Percentiles rank a stretch among this genome's conserved stretches.
Evolutionary conservation across 2,113 vertebrate species (phyloP).

Genomic region (Nesoenas mayeri): DNA sequence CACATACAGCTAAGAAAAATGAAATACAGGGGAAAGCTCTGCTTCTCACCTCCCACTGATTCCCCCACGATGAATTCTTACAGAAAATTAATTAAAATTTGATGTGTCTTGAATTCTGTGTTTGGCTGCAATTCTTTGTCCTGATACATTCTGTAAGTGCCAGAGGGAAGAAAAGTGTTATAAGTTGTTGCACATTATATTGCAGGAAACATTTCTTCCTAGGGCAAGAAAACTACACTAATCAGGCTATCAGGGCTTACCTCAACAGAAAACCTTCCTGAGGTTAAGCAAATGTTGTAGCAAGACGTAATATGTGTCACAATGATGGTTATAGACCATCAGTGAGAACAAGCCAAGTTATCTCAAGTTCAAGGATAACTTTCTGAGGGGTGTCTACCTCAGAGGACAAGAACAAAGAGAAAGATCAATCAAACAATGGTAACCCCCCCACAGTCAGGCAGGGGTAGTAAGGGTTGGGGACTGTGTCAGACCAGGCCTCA

Average conservation of each 20-base stretch:
- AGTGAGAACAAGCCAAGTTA: not conserved
- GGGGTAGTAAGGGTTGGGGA: not conserved
- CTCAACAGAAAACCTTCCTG: not conserved
- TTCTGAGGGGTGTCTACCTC: not conserved
- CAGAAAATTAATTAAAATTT: slow-evolving; percentile 14
- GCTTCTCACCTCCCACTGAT: slow-evolving; percentile 1
- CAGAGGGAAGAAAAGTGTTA: not conserved
- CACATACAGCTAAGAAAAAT: not conserved
- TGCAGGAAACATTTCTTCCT: not conserved
- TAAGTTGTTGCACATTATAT: not conserved
- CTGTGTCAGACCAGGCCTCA: not conserved
- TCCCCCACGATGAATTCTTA: not conserved
- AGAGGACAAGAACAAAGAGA: not conserved
- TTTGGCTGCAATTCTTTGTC: not conserved
- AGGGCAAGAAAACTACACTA: not conserved
- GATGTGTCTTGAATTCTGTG: not conserved
- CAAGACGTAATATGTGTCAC: not conserved
- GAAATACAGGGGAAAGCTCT: not conserved
- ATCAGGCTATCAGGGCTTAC: not conserved
- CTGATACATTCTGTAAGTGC: not conserved
- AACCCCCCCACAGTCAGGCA: not conserved
- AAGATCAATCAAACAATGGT: not conserved
- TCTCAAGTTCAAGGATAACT: not conserved
- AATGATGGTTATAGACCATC: not conserved
- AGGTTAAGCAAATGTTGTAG: not conserved